Base-by-base conservation (phyloP, 2,113 vertebrate species). In the Neogale vison region DNA sequence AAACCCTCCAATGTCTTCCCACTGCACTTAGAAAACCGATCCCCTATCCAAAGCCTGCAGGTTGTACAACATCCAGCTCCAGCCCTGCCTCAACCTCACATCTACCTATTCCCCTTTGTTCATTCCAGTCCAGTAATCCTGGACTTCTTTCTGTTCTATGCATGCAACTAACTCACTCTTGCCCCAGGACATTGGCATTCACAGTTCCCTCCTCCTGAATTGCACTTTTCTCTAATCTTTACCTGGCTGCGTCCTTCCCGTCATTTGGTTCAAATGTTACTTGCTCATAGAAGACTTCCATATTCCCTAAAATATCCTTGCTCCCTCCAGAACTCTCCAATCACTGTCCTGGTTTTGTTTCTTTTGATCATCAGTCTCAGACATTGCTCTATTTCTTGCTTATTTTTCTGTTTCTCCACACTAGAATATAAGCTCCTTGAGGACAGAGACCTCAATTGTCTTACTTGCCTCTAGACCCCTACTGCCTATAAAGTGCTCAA, bases 101-200 rank as follows among this genome's bases (percentile, higher is more conserved):
- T 12, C 29, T 9, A 6, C 17, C 18, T 5, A 3, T 13, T 1
- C 10, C 14, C 4, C 2, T 65, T 18, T 24, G 15, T 39, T 42
- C 12, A 18, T 8, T 31, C 18, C 15, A 61, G 29, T 23, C 67
- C 47, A 26, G 65, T 36, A 50, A 8, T n/a, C 45, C 24, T 17
- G 18, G 10, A 24, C 69, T 69, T 59, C 26, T 24, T 71, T 74
- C 90, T 91, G 34, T 59, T 87, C 39, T 45, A 6, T 21, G 57
- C 52, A 12, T 1, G 20, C 47, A n/a, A 13, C 4, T 1, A 12
- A 39, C 24, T n/a, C 8, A 20, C 10, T 61, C 24, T 65, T 42
- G 65, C 39, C 47, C 47, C 39, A 13, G 24, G 39, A 26, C 26
- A 1, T 50, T 52, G n/a, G 77, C 13, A 69, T 7, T 21, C 24